phyloP scores from a whole-genome alignment of 2,113 vertebrate genomes.

The Platysteira castanea region DNA sequence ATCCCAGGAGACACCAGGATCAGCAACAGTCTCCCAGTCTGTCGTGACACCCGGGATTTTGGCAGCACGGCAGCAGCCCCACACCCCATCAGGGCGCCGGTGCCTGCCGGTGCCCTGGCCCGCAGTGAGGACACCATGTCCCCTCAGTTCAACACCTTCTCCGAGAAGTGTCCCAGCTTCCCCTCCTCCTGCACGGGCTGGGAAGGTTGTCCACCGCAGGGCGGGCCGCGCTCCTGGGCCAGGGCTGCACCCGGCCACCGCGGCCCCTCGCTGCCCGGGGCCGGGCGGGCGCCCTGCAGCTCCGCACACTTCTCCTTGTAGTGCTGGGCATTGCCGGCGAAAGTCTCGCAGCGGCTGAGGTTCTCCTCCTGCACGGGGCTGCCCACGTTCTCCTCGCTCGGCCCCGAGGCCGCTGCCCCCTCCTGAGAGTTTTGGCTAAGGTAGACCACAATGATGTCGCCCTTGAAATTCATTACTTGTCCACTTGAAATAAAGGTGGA shows the following conservation, averaged over 20 bases:
- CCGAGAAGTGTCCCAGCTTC: constrained; percentile 7
- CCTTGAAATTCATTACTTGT: constrained; percentile 98
- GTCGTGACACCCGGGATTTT: neutral
- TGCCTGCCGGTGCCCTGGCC: neutral
- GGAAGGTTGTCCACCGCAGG: neutral
- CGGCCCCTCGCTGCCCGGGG: fast-evolving
- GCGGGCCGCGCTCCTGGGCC: constrained; percentile 57
- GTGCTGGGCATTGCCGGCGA: constrained; percentile 72
- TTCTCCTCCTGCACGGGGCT: constrained; percentile 91
- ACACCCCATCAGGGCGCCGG: fast-evolving
- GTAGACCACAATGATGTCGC: constrained; percentile 93
- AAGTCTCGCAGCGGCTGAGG: constrained; percentile 71
- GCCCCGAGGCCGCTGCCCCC: constrained; percentile 34
- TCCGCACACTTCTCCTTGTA: constrained; percentile 59
- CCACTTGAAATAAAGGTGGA: constrained; percentile 98
- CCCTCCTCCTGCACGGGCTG: constrained; percentile 77
- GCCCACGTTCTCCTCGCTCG: constrained; percentile 73
- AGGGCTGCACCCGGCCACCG: constrained; percentile 11
- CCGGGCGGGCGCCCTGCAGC: constrained; percentile 16
- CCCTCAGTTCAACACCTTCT: constrained; percentile 43
- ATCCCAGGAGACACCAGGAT: neutral
- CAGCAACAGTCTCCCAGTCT: neutral
- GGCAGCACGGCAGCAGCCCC: neutral
- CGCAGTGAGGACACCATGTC: neutral
- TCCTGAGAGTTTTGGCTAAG: constrained; percentile 88